A percentile compares a stretch with the other conserved stretches of the same genome.
These are phyloP conservation scores for Proteles cristata DNA, from an alignment of 2,113 vertebrate genomes.

Conservation along the genomic window DNA sequence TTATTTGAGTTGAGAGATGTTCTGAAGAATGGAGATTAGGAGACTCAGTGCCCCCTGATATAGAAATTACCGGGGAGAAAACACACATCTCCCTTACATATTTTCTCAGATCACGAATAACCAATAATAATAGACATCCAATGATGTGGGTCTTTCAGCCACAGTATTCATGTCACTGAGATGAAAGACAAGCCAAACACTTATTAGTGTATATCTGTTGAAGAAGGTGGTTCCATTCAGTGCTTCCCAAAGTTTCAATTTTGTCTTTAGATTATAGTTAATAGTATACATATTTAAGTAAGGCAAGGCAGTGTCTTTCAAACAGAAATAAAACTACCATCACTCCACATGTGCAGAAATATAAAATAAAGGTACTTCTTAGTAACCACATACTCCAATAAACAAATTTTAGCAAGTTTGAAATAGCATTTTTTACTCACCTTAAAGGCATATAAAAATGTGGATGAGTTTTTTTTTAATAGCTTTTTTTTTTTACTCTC, in stretches of 20 bases:
- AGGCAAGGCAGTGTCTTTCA: not conserved
- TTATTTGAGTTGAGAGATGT: not conserved
- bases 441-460: not conserved
- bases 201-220: not conserved
- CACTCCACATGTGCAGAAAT: not conserved
- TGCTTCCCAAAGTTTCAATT: not conserved
- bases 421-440: not conserved
- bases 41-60: not conserved
- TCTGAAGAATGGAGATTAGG: not conserved
- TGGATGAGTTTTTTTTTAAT: not conserved
- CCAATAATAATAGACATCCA: not conserved
- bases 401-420: not conserved
- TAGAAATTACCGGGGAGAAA: not conserved
- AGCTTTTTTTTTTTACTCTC: not conserved
- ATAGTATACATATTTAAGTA: not conserved
- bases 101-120: not conserved
- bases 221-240: not conserved
- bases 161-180: not conserved
- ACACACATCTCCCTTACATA: not conserved
- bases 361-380: not conserved
- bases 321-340: not conserved
- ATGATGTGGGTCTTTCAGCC: not conserved
- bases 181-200: not conserved
- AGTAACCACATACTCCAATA: not conserved
- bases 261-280: slow-evolving; percentile 37